These are phyloP conservation scores for Acromyrmex heyeri DNA, from an alignment of 1,140 invertebrate species.

Conservation along the genomic window DNA sequence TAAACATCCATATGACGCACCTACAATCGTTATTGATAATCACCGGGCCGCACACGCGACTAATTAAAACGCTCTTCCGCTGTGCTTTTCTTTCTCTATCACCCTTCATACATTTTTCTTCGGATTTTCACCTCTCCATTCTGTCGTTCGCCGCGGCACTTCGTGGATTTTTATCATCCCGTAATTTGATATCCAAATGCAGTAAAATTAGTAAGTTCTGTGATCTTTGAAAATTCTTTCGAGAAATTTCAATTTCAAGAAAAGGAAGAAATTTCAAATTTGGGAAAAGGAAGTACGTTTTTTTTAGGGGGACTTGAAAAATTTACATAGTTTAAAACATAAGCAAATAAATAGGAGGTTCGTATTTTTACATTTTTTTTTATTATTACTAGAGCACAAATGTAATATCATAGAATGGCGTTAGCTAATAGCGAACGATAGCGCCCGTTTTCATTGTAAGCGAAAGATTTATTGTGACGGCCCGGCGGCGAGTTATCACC, in stretches of 20 bases:
- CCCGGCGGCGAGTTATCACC: slow-evolving; percentile 67
- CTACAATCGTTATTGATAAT: slow-evolving; percentile 56
- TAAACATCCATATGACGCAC: slow-evolving; percentile 59
- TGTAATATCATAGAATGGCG: slow-evolving; percentile 60
- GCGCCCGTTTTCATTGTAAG: slow-evolving; percentile 61
- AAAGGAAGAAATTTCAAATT: no score
- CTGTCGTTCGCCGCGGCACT: background rate
- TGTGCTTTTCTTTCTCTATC: background rate
- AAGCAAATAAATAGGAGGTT: background rate
- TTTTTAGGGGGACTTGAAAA: background rate
- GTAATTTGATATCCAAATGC: background rate
- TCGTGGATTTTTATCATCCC: background rate
- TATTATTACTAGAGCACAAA: slow-evolving; percentile 57
- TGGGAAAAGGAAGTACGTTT: background rate
- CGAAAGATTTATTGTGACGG: slow-evolving; percentile 71
- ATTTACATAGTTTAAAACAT: background rate
- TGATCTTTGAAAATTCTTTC: slow-evolving; percentile 13
- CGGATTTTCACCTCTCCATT: background rate
- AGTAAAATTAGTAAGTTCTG: background rate
- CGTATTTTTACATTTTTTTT: slow-evolving; percentile 69
- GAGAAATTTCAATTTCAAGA: background rate
- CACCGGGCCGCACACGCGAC: slow-evolving; percentile 14
- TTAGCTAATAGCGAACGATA: slow-evolving; percentile 73
- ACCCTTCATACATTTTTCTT: background rate
- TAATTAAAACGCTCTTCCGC: slow-evolving; percentile 37